Conservation (phyloP, 2,113 vertebrate genomes). For the Lagopus leucura region DNA sequence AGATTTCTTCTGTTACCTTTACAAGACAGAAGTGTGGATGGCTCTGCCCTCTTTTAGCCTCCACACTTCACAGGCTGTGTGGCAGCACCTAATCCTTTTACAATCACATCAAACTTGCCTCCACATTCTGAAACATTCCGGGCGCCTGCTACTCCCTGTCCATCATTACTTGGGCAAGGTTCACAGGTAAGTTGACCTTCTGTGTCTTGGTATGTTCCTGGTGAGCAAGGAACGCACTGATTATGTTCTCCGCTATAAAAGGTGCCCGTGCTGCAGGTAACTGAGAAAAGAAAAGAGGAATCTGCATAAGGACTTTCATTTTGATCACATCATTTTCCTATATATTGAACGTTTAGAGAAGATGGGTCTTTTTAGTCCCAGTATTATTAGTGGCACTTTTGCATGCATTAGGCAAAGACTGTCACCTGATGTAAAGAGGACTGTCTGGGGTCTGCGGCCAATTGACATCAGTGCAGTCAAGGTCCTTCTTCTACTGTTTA, state of each 20-base stretch:
- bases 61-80: not conserved
- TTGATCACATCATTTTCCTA: not conserved
- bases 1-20: slow-evolving; percentile 1
- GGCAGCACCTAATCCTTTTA: not conserved
- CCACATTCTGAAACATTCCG: slow-evolving; percentile 92
- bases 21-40: not conserved
- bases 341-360: not conserved
- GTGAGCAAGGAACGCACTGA: slow-evolving; percentile 85
- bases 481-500: not conserved
- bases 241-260: slow-evolving; percentile 90
- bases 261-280: slow-evolving; percentile 87
- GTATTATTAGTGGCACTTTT: not conserved
- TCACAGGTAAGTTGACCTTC: slow-evolving; percentile 91
- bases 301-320: not conserved
- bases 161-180: slow-evolving; percentile 89
- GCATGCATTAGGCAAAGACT: not conserved
- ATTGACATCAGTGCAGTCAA: not conserved
- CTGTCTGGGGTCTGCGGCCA: not conserved
- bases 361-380: not conserved
- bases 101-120: slow-evolving; percentile 77
- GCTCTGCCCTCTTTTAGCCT: not conserved
- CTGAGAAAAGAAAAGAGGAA: slow-evolving; percentile 74
- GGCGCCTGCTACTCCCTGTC: slow-evolving; percentile 84
- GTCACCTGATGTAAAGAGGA: not conserved
- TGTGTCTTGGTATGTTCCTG: slow-evolving; percentile 92